These are phyloP conservation scores for Gadopsis bispinosus DNA, from an alignment of 2,797 vertebrate species.

Conservation along the genomic window DNA sequence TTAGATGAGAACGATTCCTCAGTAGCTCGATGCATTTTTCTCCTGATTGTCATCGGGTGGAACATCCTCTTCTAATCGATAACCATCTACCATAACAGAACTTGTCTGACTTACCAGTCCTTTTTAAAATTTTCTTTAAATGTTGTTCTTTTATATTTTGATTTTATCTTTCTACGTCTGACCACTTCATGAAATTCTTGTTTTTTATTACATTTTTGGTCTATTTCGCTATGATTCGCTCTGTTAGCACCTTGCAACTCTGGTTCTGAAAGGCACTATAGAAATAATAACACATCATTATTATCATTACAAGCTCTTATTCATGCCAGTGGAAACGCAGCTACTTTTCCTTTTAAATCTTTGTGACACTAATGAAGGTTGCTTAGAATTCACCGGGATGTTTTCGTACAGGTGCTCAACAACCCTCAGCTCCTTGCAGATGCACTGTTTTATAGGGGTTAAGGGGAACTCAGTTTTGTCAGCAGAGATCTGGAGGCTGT, in stretches of 20 bases:
- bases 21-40: neutral
- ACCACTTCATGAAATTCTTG: too few species aligned
- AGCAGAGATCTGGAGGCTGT: conserved; percentile 11
- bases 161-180: too few species aligned
- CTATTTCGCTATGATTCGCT: too few species aligned
- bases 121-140: neutral
- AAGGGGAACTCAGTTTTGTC: neutral
- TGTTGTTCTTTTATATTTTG: too few species aligned
- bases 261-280: too few species aligned
- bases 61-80: neutral
- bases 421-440: neutral
- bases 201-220: too few species aligned
- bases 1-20: neutral
- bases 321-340: neutral
- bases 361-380: neutral
- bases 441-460: neutral
- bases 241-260: too few species aligned
- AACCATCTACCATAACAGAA: neutral
- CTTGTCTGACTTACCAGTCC: neutral
- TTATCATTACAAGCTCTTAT: too few species aligned
- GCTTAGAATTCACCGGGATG: neutral
- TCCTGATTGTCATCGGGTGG: neutral
- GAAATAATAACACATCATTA: too few species aligned
- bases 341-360: neutral
- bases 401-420: neutral